Conservation (phyloP, 2,797 vertebrate genomes). For the Paedocypris micromegethes region DNA sequence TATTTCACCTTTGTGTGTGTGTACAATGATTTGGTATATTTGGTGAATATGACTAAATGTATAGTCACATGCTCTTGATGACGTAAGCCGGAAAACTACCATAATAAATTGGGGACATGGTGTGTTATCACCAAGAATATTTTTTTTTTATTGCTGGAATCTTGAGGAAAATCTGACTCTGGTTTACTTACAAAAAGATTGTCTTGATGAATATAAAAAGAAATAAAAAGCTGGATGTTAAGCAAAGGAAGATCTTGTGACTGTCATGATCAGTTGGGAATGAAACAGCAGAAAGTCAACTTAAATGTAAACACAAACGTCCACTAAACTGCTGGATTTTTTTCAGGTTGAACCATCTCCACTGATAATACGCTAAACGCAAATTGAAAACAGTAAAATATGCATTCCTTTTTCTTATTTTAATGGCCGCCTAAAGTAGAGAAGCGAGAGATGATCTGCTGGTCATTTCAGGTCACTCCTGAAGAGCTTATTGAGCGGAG, state of each 20-base stretch:
- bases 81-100: not conserved
- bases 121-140: not conserved
- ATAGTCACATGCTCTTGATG: not conserved
- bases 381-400: too few species aligned
- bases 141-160: not conserved
- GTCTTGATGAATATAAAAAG: constrained; percentile 44
- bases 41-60: not conserved
- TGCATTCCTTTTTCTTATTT: too few species aligned
- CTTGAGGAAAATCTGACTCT: not conserved
- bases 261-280: constrained; percentile 59
- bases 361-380: too few species aligned
- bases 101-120: not conserved
- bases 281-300: constrained; percentile 25
- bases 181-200: constrained; percentile 38
- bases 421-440: too few species aligned
- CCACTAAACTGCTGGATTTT: too few species aligned
- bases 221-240: constrained; percentile 55
- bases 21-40: too few species aligned
- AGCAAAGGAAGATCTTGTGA: constrained; percentile 61
- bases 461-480: too few species aligned
- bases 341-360: too few species aligned
- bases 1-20: too few species aligned
- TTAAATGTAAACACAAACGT: too few species aligned
- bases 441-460: too few species aligned
- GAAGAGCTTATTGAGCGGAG: too few species aligned